These are phyloP conservation scores for Chaunax sp. DNA, from an alignment of 2,797 vertebrate genomes.

Conservation along the genomic window DNA sequence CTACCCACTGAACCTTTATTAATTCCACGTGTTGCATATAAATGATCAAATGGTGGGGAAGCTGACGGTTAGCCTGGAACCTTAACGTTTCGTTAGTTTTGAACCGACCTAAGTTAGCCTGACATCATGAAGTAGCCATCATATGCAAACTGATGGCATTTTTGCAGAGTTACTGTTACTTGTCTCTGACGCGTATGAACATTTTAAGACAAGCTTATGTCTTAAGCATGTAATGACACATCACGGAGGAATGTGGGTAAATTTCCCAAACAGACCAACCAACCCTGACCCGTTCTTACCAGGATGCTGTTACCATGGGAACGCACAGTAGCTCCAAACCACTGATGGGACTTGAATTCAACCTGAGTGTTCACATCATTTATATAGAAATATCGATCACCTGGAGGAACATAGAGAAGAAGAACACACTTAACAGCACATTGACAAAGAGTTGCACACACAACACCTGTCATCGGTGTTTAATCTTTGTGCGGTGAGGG, in stretches of 20 bases:
- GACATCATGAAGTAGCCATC: too few species aligned
- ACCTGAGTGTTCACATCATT: conserved; percentile 79
- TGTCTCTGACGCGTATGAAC: too few species aligned
- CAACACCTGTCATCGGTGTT: conserved; percentile 19
- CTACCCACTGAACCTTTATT: too few species aligned
- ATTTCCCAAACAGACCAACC: neutral
- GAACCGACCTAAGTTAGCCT: too few species aligned
- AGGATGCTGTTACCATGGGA: conserved; percentile 86
- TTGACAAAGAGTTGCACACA: neutral
- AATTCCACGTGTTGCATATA: too few species aligned
- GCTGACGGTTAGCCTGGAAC: too few species aligned
- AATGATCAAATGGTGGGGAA: too few species aligned
- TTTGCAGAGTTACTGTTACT: too few species aligned
- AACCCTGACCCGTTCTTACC: conserved; percentile 75
- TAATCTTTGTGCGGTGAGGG: conserved; percentile 27
- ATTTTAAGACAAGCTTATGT: too few species aligned
- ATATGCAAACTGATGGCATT: too few species aligned
- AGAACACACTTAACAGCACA: neutral
- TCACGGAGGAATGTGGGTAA: neutral
- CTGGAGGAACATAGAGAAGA: conserved; percentile 49
- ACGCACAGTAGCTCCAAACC: conserved; percentile 90
- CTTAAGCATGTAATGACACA: neutral
- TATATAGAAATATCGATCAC: conserved; percentile 75
- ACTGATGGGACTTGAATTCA: conserved; percentile 91
- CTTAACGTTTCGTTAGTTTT: too few species aligned